These are phyloP conservation scores for Zapornia atra DNA, from an alignment of 2,113 vertebrate genomes.

Conservation along the genomic window DNA sequence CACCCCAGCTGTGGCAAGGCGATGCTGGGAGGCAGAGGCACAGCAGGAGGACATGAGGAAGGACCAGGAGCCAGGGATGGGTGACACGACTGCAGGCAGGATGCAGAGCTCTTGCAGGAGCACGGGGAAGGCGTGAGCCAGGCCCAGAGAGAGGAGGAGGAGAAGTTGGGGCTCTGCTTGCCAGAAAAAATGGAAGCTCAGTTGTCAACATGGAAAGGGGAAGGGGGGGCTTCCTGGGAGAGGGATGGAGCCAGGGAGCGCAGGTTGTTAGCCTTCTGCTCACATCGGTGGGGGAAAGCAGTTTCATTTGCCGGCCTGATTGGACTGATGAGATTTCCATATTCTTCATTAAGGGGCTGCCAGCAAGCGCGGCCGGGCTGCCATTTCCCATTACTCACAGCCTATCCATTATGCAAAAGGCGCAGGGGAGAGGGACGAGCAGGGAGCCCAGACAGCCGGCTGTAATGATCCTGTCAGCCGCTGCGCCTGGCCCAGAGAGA, in stretches of 20 bases:
- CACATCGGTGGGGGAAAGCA: conserved; percentile 67
- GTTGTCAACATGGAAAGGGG: conserved; percentile 35
- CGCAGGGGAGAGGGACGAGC: conserved; percentile 52
- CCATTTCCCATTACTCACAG: conserved; percentile 78
- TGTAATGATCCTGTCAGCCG: conserved; percentile 64
- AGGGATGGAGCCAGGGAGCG: not conserved
- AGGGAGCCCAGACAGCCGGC: conserved; percentile 40
- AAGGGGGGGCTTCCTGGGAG: conserved; percentile 49
- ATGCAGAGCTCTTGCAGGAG: not conserved
- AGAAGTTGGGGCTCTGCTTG: not conserved
- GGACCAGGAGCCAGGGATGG: not conserved
- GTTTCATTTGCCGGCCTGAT: conserved; percentile 77
- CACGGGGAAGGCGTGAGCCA: not conserved
- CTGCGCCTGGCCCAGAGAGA: not conserved
- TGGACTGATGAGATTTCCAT: conserved; percentile 79
- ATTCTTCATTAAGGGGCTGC: conserved; percentile 79
- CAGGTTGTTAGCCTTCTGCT: conserved; percentile 72
- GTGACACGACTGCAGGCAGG: not conserved
- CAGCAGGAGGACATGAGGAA: not conserved
- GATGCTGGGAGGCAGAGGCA: not conserved
- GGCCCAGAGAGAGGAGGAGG: not conserved
- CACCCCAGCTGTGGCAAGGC: not conserved
- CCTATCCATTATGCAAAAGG: conserved; percentile 77
- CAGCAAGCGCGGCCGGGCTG: conserved; percentile 70
- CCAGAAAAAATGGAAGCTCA: conserved; percentile 44